Evolutionary conservation across 2,888 invertebrate species (phyloP), one percentile per base, ranked within the genome.

Genomic region (Branchellion lobata): DNA sequence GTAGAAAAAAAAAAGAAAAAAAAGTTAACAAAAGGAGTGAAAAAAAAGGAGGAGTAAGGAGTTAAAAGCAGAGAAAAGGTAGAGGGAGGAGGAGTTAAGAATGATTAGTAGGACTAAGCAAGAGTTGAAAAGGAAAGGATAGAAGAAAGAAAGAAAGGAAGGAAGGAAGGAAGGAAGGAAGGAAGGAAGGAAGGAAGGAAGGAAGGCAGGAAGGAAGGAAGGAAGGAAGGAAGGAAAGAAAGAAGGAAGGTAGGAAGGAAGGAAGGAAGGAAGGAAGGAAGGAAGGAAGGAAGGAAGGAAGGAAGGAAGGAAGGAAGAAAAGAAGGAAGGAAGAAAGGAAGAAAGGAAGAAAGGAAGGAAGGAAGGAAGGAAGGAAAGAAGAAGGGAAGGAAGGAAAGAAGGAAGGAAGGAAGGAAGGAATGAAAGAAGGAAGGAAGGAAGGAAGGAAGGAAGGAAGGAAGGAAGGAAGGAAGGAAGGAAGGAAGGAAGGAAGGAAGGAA

Each of bases 261-360:
- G 31, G 72, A 21, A 29, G 36, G 36, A 31, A 72, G 72, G 72
- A 21, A 68, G 68, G 68, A 21, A 72, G 75, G 75, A 11, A 75
- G 24, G 68, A n/a, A 53, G 27, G 71, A 21, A 34, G 57, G 47
- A 34, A 34, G 40, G 71, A n/a, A 71, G 36, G 29, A n/a, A 34
- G 69, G 40, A 71, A 69, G 57, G 69, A 51, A 36, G 36, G 78
- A 5, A 40, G 71, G 51, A n/a, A 21, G 68, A 27, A 21, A 68
- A 27, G 68, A 21, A 68, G 68, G 68, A 21, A 68, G 68, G 68
- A 21, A 68, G 68, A 27, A 21, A 68, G 68, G 68, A 21, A 68
- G 68, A 27, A 21, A 68, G 68, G 68, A 21, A 68, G 68, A 27
- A 21, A 68, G 68, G 68, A 21, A 68, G 68, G 68, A 21, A 68